A percentile compares a stretch with the other conserved stretches of the same genome.
Conservation (phyloP, 2,113 vertebrate genomes). For the Cyprinus carpio region DNA sequence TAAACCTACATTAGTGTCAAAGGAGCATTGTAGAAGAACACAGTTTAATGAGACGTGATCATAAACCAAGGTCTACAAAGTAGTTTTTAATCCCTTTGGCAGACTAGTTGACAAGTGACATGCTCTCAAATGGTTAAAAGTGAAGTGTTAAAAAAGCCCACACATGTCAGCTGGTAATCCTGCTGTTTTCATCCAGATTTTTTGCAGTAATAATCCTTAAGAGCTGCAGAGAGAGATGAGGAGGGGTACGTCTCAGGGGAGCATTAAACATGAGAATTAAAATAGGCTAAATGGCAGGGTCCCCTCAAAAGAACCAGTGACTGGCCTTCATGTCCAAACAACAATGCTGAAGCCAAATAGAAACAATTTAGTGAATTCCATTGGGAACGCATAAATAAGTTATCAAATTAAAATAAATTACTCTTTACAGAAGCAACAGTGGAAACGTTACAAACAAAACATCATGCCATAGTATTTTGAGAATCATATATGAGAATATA, state of each 20-base stretch:
- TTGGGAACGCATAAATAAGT: not conserved
- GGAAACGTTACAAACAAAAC: not conserved
- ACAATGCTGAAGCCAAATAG: not conserved
- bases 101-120: slow-evolving; percentile 27
- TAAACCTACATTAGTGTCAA: slow-evolving; percentile 36
- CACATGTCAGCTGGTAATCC: slow-evolving; percentile 59
- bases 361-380: not conserved
- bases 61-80: slow-evolving; percentile 14
- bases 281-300: slow-evolving; percentile 23
- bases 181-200: slow-evolving; percentile 59
- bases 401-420: not conserved
- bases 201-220: slow-evolving; percentile 53
- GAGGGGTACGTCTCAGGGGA: slow-evolving; percentile 18
- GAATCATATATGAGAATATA: not conserved
- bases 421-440: not conserved
- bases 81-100: slow-evolving; percentile 48
- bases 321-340: not conserved
- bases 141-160: slow-evolving; percentile 58
- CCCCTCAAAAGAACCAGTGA: not conserved
- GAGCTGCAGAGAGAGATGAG: slow-evolving; percentile 43
- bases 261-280: slow-evolving; percentile 55
- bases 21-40: slow-evolving; percentile 28
- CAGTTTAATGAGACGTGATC: slow-evolving; percentile 29
- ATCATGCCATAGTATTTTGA: not conserved
- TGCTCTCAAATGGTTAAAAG: slow-evolving; percentile 48